A percentile compares a stretch with the other conserved stretches of the same genome.
Conservation (phyloP, 1,140 invertebrate genomes). For the Paramacrobiotus metropolitanus region DNA sequence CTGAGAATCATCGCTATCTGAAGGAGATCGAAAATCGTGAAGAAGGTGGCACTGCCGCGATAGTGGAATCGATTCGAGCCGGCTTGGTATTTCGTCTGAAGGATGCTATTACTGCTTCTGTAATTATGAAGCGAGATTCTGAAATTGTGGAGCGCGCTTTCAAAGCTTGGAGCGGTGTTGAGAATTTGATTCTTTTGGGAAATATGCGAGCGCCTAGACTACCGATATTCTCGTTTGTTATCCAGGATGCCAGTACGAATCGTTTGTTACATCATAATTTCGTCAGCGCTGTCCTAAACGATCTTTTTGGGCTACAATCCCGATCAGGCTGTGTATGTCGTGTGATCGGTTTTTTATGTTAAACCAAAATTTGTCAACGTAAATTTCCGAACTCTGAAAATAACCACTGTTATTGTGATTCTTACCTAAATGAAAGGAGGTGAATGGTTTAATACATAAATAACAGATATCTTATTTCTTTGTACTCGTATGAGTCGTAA, state of each 20-base stretch:
- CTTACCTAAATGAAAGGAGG: too few species aligned
- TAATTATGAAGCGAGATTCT: constrained; percentile 42
- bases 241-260: constrained; percentile 43
- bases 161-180: background rate
- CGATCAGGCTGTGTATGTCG: constrained; percentile 59
- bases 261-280: constrained; percentile 73
- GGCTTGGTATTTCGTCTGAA: constrained; percentile 66
- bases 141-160: too few species aligned
- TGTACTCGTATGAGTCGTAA: too few species aligned
- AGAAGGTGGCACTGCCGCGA: constrained; percentile 57
- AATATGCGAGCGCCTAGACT: constrained; percentile 34
- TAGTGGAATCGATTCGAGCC: constrained; percentile 55
- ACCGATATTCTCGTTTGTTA: constrained; percentile 62
- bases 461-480: too few species aligned
- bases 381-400: too few species aligned
- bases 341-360: too few species aligned
- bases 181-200: background rate
- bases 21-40: constrained; percentile 42
- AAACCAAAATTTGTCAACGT: too few species aligned
- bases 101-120: constrained; percentile 43
- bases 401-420: too few species aligned
- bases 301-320: constrained; percentile 72
- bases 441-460: too few species aligned
- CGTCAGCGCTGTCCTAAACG: constrained; percentile 59
- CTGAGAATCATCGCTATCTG: constrained; percentile 28